Conservation (phyloP, 2,888 invertebrate species). For the Molanna angustata region DNA sequence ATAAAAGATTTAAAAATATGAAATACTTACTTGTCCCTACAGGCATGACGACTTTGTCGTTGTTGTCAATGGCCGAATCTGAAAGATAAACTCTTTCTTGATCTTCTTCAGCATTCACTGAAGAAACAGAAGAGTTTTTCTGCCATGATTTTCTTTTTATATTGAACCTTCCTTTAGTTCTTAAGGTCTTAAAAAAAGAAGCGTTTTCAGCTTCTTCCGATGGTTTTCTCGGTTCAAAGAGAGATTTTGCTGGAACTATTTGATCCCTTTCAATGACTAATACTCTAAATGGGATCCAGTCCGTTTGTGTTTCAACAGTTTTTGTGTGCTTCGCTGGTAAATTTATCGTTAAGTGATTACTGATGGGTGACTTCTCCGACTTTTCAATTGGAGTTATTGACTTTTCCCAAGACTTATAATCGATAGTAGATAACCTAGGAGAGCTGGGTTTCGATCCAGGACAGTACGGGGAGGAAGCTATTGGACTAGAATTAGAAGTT, state of each 20-base stretch:
- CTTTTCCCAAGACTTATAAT: conserved; percentile 23
- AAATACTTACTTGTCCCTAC: conserved; percentile 30
- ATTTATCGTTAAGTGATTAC: conserved; percentile 11
- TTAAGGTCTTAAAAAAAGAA: conserved; percentile 16
- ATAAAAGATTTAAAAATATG: not conserved
- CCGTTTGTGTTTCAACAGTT: conserved; percentile 31
- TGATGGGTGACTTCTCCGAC: conserved; percentile 5
- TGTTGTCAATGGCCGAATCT: conserved; percentile 25
- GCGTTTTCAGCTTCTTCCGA: conserved; percentile 11
- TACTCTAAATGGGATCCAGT: conserved; percentile 25
- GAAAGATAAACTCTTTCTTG: conserved; percentile 32
- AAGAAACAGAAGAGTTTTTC: conserved; percentile 29
- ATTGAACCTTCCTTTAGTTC: conserved; percentile 18
- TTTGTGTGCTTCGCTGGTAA: conserved; percentile 23
- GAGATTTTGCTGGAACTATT: conserved; percentile 20
- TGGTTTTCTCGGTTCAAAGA: conserved; percentile 16
- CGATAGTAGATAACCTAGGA: conserved; percentile 19
- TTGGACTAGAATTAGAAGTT: conserved; percentile 32
- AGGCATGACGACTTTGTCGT: conserved; percentile 29
- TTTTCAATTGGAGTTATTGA: conserved; percentile 3
- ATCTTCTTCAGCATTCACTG: conserved; percentile 29
- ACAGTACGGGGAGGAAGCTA: conserved; percentile 14
- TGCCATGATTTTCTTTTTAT: conserved; percentile 20
- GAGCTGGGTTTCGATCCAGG: conserved; percentile 13
- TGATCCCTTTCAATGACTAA: conserved; percentile 26